Evolutionary conservation across 1,140 invertebrate species (phyloP), one percentile per base, ranked within the genome.

Genomic region (Drosophila biarmipes): DNA sequence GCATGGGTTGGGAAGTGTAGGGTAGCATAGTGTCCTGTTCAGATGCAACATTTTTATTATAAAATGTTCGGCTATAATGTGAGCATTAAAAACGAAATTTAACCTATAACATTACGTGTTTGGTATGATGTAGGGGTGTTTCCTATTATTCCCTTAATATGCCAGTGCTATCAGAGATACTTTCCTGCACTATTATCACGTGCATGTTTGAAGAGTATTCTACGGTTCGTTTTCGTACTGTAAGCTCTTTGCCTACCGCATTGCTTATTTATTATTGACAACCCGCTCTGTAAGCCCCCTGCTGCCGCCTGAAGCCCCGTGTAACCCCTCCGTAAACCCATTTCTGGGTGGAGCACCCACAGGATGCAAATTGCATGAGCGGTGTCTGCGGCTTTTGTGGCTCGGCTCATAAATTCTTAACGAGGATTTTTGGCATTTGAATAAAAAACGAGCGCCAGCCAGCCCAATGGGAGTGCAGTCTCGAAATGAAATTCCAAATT

Each of bases 251-350:
- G 17, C 52, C 63, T 80, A 63, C 73, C 79, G 62, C 79, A 78
- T 67, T 64, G 46, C 69, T 87, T 81, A 87, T 86, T 78, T 62
- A 86, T 86, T 86, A 89, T 82, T 87, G 79, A 86, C 67, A 75
- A 64, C 17, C 24, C 19, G 24, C 62, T 31, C 31, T 21, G 34
- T n/a, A n/a, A 17, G n/a, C 21, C 4, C 43, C 52, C 5, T 21
- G 7, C 17, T 35, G 11, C 46, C 45, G 29, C 35, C 35, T 19
- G 12, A 34, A 19, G 2, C n/a, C 31, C 37, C 34, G 31, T 4
- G 11, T 17, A 31, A n/a, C 17, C n/a, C 35, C 10, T 46, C 7
- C 27, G 24, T 49, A 15, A 11, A 14, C 7, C n/a, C 27, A 49
- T 49, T 40, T 42, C 21, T 59, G 38, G 38, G 46, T 11, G 29